These are phyloP conservation scores for Melozone crissalis DNA, from an alignment of 2,113 vertebrate species.

Conservation along the genomic window DNA sequence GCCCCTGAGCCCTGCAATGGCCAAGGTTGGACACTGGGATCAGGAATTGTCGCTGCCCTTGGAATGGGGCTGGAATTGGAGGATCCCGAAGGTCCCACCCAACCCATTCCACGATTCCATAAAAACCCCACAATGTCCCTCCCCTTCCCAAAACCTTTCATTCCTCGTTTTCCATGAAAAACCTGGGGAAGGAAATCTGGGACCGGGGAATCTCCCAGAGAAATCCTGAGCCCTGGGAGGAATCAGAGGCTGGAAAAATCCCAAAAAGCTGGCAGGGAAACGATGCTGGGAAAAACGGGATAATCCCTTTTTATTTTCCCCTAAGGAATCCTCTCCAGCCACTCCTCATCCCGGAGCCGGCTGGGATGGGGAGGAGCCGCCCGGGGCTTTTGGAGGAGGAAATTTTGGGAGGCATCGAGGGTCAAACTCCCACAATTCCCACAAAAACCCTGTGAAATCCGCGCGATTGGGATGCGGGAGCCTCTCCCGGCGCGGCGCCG, in stretches of 20 bases:
- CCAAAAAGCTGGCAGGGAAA: fast-evolving
- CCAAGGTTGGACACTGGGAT: background rate
- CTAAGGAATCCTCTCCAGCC: too few species aligned
- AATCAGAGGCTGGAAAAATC: background rate
- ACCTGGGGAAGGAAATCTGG: background rate
- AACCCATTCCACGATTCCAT: background rate
- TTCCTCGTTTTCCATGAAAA: background rate
- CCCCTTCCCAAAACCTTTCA: background rate
- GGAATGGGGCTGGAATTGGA: too few species aligned
- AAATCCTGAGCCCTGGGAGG: background rate
- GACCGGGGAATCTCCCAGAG: background rate
- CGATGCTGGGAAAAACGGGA: too few species aligned
- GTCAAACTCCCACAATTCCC: too few species aligned
- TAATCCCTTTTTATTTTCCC: background rate
- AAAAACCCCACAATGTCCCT: fast-evolving
- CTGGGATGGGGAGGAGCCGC: too few species aligned
- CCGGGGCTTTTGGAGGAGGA: fast-evolving
- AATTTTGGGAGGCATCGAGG: background rate
- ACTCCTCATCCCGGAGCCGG: background rate
- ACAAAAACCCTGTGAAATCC: background rate
- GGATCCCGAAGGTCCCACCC: background rate
- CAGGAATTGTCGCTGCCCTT: background rate
- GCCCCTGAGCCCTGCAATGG: too few species aligned
- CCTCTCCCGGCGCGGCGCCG: background rate
- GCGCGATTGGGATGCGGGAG: fast-evolving